Conservation (phyloP, 2,797 vertebrate genomes). For the Botia almorhae region DNA sequence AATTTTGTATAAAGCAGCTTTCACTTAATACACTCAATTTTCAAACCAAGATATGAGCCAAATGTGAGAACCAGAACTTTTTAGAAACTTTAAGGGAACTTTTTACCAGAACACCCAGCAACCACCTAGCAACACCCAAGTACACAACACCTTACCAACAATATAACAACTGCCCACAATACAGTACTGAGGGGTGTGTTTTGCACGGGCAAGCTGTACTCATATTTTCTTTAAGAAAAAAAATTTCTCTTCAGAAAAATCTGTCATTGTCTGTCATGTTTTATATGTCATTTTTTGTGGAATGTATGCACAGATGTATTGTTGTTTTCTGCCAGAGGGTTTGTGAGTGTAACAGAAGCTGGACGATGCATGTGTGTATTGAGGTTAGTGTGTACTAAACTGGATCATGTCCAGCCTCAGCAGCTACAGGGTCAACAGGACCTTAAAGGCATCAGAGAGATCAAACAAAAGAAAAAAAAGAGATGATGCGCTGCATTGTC, state of each 20-base stretch:
- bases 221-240: neutral
- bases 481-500: neutral
- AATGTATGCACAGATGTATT: neutral
- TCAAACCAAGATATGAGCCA: no score
- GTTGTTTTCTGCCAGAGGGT: neutral
- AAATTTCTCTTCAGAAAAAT: no score
- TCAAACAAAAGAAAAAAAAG: slow-evolving; percentile 17
- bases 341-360: slow-evolving; percentile 27
- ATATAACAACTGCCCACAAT: no score
- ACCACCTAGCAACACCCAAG: no score
- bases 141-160: no score
- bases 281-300: neutral
- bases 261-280: no score
- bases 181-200: no score
- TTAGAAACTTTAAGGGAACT: no score
- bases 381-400: slow-evolving; percentile 2
- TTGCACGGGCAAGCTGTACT: neutral
- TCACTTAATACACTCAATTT: no score
- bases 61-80: no score
- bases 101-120: no score
- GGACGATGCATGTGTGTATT: slow-evolving; percentile 28
- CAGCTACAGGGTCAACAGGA: slow-evolving; percentile 3
- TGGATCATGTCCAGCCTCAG: slow-evolving; percentile 40
- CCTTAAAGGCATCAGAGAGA: neutral
- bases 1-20: no score